These are phyloP conservation scores for Pangasius krempfi DNA, from an alignment of 2,797 vertebrate genomes.

Conservation along the genomic window DNA sequence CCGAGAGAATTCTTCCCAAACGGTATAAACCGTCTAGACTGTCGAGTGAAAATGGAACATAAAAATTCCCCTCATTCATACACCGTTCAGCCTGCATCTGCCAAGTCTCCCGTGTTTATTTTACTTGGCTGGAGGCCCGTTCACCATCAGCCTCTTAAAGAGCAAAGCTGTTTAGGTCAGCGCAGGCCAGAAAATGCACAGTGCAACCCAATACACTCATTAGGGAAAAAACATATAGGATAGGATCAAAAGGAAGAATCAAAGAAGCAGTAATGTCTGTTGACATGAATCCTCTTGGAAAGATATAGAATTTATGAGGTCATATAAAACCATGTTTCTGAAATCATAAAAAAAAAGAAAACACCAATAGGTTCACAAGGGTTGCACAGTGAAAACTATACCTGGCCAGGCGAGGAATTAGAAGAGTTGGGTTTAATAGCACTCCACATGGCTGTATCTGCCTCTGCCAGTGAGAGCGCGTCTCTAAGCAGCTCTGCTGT, in stretches of 20 bases:
- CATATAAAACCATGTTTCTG: constrained; percentile 40
- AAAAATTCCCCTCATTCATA: constrained; percentile 69
- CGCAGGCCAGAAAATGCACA: constrained; percentile 45
- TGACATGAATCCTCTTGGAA: constrained; percentile 30
- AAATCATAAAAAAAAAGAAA: constrained; percentile 7
- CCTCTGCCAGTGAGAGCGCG: constrained; percentile 12
- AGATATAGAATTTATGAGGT: constrained; percentile 43
- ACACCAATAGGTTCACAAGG: constrained; percentile 35
- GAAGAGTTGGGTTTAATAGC: constrained; percentile 39
- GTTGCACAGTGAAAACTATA: constrained; percentile 19
- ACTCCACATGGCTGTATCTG: constrained; percentile 31
- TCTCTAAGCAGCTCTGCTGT: constrained; percentile 33
- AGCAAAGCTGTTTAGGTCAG: constrained; percentile 57
- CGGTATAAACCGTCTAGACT: constrained; percentile 75
- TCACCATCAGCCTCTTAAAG: constrained; percentile 70
- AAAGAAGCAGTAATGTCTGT: constrained; percentile 19
- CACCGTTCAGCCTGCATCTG: constrained; percentile 66
- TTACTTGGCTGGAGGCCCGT: constrained; percentile 72
- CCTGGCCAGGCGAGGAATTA: neutral
- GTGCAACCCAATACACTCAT: constrained; percentile 48
- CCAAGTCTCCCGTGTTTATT: constrained; percentile 79
- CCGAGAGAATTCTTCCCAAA: constrained; percentile 63
- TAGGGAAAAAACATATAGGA: constrained; percentile 46
- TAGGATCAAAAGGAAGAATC: constrained; percentile 53
- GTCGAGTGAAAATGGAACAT: constrained; percentile 73